phyloP scores from a whole-genome alignment of 2,113 vertebrate genomes.

The Poeciliopsis occidentalis region DNA sequence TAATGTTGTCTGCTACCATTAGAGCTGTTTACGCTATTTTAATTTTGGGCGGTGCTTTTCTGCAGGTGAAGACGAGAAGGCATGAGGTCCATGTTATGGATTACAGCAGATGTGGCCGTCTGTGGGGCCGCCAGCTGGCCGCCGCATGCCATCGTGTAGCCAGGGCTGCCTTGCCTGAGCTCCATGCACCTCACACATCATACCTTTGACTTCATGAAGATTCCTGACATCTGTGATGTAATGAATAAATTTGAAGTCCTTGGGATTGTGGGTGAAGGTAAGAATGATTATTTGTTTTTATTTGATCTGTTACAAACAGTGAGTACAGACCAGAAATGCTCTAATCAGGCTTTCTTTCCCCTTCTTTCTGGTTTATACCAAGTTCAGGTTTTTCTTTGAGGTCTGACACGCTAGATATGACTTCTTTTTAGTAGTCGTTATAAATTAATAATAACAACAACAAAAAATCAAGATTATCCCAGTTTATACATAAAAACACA shows the following conservation, averaged over 20 bases:
- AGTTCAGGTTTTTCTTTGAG: too few relatives aligned
- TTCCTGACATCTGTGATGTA: conserved; percentile 98
- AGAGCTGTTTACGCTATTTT: background rate
- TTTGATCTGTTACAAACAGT: too few relatives aligned
- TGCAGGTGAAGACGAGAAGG: conserved; percentile 54
- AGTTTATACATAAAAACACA: too few relatives aligned
- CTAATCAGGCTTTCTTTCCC: too few relatives aligned
- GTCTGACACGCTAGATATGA: too few relatives aligned
- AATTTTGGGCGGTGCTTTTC: conserved; percentile 4
- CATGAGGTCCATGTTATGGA: conserved; percentile 61
- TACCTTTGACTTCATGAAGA: conserved; percentile 96
- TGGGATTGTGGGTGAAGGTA: conserved; percentile 99
- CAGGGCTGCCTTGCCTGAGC: conserved; percentile 44
- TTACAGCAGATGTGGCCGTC: conserved; percentile 25
- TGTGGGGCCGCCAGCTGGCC: conserved; percentile 52
- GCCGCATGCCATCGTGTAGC: conserved; percentile 58
- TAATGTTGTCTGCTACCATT: background rate
- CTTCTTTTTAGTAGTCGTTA: too few relatives aligned
- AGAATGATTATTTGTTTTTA: conserved; percentile 57
- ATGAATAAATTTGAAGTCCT: conserved; percentile 99
- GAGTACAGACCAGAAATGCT: too few relatives aligned
- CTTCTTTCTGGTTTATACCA: too few relatives aligned
- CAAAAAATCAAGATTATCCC: too few relatives aligned
- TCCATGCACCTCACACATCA: conserved; percentile 58
- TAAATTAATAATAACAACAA: too few relatives aligned